Conservation (phyloP, 2,113 vertebrate species). For the Cochlearius cochlearius region DNA sequence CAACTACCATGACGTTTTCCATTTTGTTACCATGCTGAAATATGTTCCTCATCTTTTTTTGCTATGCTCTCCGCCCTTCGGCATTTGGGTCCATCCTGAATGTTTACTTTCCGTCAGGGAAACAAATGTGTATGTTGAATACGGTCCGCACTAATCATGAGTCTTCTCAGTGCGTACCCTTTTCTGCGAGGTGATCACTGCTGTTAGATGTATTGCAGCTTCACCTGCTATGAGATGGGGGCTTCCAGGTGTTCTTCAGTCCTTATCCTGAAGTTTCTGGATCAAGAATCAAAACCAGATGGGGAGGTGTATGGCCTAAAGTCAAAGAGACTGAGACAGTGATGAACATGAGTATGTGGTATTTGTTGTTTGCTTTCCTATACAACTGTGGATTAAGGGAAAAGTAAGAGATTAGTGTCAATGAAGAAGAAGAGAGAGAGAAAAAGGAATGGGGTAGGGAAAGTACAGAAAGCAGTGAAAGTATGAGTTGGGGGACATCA, state of each 20-base stretch:
- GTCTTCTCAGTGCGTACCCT: neutral
- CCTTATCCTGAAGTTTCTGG: neutral
- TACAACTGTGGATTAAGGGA: neutral
- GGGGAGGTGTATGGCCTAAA: neutral
- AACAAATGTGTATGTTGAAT: neutral
- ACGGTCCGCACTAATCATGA: neutral
- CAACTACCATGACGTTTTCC: neutral
- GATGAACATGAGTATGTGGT: neutral
- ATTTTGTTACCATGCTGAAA: neutral
- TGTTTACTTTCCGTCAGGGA: neutral
- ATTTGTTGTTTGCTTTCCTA: neutral
- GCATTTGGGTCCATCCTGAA: neutral
- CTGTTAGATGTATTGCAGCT: neutral
- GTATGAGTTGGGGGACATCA: neutral
- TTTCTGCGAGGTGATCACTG: neutral
- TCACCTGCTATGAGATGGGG: neutral
- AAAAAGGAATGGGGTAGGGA: neutral
- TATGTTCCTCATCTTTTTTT: fast-evolving
- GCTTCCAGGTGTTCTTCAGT: neutral
- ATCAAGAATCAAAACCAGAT: neutral
- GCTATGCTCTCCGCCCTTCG: neutral
- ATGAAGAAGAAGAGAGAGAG: neutral
- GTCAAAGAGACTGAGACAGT: neutral
- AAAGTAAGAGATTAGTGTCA: neutral
- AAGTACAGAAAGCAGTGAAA: neutral